Base-by-base conservation (phyloP, 2,797 vertebrate species). In the Alosa sapidissima region DNA sequence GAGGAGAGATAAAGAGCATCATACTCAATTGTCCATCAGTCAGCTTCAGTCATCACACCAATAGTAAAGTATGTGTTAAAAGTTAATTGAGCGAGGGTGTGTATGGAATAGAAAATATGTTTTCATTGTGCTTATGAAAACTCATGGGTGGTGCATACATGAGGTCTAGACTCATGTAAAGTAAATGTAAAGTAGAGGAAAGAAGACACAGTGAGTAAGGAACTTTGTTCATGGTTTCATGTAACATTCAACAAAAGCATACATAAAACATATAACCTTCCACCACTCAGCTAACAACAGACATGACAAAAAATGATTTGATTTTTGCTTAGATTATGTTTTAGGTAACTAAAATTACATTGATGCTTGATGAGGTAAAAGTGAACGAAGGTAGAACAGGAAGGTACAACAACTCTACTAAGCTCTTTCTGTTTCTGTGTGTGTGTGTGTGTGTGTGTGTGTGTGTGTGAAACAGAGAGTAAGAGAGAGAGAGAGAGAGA, bases 1-100 rank as follows among this genome's bases (percentile, higher is more conserved):
- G 85, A 75, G 75, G 82, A 84, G 86, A 87, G 41, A 81, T 10
- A 87, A 91, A 89, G 86, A 87, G 89, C 33, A 75, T 36, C 11
- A 36, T 0, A 0, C 41, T 14, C 33, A 41, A 41, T 16, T 16
- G 1, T 16, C 33, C 33, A 41, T 36, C 33, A 75, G 68, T 41
- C 13, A 6, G 5, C 28, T 13, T 33, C 68, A 41, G 28, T 7
- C 62, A 68, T 33, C 11, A 14, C 14, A 3, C 0, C 5, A 41
- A 0, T 41, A 41, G 13, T 1, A 10, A 41, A 16, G 68, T 41
- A 13, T 65, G 10, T n/a, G 28, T 24, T 21, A 68, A 10, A 33
- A 68, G 62, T 68, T 28, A 11, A 36, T 11, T 28, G 28, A 41
- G 33, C 14, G 36, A 41, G 13, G 13, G 65, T 13, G 1, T 36